phyloP scores from a whole-genome alignment of 2,113 vertebrate species.

The Passer domesticus region DNA sequence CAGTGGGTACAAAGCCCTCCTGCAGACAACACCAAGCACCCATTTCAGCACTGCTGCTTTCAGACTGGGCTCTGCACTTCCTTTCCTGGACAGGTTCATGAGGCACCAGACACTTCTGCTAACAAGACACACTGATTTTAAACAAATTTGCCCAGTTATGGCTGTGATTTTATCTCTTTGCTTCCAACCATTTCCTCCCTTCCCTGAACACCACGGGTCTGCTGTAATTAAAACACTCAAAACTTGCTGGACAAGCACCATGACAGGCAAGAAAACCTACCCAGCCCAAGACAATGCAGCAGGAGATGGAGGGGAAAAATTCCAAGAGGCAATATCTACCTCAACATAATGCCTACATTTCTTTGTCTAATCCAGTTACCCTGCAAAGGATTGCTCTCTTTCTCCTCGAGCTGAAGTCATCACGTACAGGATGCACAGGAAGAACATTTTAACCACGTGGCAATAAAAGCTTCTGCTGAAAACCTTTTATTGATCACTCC shows the following conservation, averaged over 20 bases:
- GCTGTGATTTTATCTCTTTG: not conserved
- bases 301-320: not conserved
- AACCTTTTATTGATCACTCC: conserved; percentile 47
- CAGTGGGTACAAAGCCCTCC: not conserved
- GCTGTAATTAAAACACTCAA: not conserved
- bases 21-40: not conserved
- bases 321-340: not conserved
- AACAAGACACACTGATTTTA: accelerated
- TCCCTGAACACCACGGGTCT: not conserved
- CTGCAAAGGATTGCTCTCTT: not conserved
- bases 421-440: conserved; percentile 6
- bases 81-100: not conserved
- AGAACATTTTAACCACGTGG: conserved; percentile 36
- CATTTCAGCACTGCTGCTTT: accelerated
- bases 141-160: not conserved
- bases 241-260: not conserved
- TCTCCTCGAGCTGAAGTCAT: not conserved
- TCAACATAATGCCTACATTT: not conserved
- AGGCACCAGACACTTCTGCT: not conserved
- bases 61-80: not conserved
- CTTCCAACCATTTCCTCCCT: not conserved
- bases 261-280: not conserved
- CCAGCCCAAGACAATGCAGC: not conserved
- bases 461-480: conserved; percentile 60
- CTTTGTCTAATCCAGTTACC: not conserved